Base-by-base conservation (phyloP, 2,888 invertebrate genomes). In the Drosophila siamana region DNA sequence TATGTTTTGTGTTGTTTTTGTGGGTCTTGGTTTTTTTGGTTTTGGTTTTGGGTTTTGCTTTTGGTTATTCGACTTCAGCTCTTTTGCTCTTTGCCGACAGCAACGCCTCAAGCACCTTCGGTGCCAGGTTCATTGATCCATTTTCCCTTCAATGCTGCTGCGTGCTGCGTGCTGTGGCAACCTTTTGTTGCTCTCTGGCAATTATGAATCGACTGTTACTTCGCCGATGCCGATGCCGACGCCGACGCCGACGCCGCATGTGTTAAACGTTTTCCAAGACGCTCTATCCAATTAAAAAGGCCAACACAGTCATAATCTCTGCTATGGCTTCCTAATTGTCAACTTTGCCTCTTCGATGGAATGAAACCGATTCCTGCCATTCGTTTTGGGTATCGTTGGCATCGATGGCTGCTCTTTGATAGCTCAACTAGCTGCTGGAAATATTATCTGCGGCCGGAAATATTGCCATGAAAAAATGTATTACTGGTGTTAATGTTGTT, bases 101-200 rank as follows among this genome's bases (percentile, higher is more conserved):
- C 80, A 72, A 82, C 83, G 86, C 84, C 76, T 74, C 64, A 60
- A 74, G 86, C 74, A 67, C 52, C 54, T 64, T 33, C 26, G 22
- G 13, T 52, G 9, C 33, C 62, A 74, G 86, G 85, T 87, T 85
- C 88, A 80, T 80, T 85, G 85, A 85, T 85, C 84, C 70, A 80
- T 67, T 85, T 67, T 46, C 41, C 15, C 43, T 48, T 48, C 13
- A 24, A 15, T 5, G 28, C 30, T 41, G 33, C 24, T 44, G 40
- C 52, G 4, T 16, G 9, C 40, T n/a, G 16, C 19, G 11, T 9
- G 16, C 4, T 36, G 38, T 38, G 36, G 28, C 40, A 48, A 50
- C 8, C 62, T 56, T 28, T 28, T 66, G 7, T 60, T 63, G 33
- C 26, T 22, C 19, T 33, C 52, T 46, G 36, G 54, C 64, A 74